Conservation (phyloP, 2,113 vertebrate genomes). For the Amphiprion ocellaris region DNA sequence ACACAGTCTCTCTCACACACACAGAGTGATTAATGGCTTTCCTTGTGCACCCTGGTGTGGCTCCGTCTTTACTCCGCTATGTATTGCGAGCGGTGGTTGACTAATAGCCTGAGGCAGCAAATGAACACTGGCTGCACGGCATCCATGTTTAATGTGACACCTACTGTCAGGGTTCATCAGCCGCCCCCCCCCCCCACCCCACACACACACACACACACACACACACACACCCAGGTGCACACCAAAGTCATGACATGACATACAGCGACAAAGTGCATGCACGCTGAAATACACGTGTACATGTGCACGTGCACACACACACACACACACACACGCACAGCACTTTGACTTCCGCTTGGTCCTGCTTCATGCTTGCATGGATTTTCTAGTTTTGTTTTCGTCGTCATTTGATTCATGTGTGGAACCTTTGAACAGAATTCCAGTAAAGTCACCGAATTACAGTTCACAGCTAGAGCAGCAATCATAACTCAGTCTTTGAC, state of each 20-base stretch:
- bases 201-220: constrained; percentile 1
- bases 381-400: no score
- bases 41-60: not conserved
- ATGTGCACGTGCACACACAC: no score
- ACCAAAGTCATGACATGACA: not conserved
- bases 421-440: no score
- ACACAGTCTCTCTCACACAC: not conserved
- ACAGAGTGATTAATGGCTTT: constrained; percentile 12
- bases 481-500: no score
- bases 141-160: constrained; percentile 57
- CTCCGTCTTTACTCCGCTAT: constrained; percentile 12
- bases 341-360: not conserved
- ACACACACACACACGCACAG: not conserved
- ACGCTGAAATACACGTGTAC: not conserved
- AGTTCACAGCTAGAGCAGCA: no score
- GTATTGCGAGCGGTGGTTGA: not conserved
- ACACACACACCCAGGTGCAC: not conserved
- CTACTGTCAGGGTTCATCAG: constrained; percentile 47
- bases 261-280: not conserved
- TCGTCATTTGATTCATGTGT: no score
- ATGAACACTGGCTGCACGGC: constrained; percentile 26
- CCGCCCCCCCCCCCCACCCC: not conserved
- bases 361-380: not conserved
- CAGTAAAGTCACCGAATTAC: no score
- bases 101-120: constrained; percentile 33